A percentile compares a stretch with the other conserved stretches of the same genome.
Conservation (phyloP, 2,113 vertebrate genomes). For the Lophura nycthemera region DNA sequence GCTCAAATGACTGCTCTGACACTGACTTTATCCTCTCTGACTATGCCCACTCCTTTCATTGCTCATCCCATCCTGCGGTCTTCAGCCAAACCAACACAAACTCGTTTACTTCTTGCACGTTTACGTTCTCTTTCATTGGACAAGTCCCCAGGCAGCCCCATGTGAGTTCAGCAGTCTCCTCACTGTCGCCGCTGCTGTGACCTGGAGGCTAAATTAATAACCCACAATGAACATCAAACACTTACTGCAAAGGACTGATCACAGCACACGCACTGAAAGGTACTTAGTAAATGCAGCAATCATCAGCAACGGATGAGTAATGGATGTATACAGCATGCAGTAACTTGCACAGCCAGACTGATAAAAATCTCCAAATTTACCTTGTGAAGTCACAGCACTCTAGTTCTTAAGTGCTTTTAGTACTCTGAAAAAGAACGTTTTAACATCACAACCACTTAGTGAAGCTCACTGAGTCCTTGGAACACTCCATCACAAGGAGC, state of each 20-base stretch:
- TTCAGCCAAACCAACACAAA: background rate
- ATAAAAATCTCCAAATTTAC: background rate
- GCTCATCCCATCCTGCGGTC: background rate
- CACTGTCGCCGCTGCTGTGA: fast-evolving
- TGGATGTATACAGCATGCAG: background rate
- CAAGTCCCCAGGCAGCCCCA: background rate
- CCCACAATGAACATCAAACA: background rate
- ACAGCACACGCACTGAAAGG: background rate
- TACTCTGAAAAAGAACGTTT: background rate
- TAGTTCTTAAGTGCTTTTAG: background rate
- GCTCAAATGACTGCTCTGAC: background rate
- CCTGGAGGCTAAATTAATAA: background rate
- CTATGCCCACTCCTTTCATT: background rate
- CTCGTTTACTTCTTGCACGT: background rate
- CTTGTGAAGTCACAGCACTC: background rate
- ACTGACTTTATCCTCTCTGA: background rate
- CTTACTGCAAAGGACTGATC: background rate
- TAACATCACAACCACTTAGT: background rate
- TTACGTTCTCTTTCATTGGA: background rate
- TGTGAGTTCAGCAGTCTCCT: background rate
- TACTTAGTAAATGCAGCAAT: background rate
- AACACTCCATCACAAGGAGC: background rate
- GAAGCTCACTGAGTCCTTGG: fast-evolving
- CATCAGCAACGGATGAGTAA: background rate
- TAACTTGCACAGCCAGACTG: background rate